Conservation (phyloP, 2,797 vertebrate genomes). For the Syngnathus rostellatus region DNA sequence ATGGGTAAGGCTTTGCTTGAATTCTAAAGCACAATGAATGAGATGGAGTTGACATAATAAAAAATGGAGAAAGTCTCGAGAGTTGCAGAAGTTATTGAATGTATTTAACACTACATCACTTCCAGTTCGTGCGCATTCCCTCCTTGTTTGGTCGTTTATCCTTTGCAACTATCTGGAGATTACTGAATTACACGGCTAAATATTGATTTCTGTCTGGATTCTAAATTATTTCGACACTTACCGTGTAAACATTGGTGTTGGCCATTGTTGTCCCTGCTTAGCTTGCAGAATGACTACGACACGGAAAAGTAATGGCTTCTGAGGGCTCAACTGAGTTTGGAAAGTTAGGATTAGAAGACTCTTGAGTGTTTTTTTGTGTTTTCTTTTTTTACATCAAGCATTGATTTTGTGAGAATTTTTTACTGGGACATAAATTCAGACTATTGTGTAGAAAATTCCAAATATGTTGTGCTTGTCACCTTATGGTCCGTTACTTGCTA, state of each 20-base stretch:
- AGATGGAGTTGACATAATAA: conserved; percentile 19
- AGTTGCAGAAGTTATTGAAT: conserved; percentile 20
- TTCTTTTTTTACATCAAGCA: too few species aligned
- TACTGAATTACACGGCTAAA: conserved; percentile 53
- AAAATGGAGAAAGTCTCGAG: conserved; percentile 4
- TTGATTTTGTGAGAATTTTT: too few species aligned
- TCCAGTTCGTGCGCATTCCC: conserved; percentile 20
- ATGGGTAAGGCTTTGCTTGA: conserved; percentile 19
- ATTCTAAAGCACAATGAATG: conserved; percentile 19
- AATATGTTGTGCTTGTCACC: too few species aligned
- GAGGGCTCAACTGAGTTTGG: conserved; percentile 4
- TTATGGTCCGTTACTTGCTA: too few species aligned
- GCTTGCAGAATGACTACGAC: conserved; percentile 55
- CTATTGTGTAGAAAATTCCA: too few species aligned
- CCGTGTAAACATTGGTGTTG: conserved; percentile 49
- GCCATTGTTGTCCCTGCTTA: conserved; percentile 57
- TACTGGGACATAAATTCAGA: too few species aligned
- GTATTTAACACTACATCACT: conserved; percentile 25
- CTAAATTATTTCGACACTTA: conserved; percentile 62
- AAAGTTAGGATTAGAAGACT: too few species aligned
- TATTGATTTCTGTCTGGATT: conserved; percentile 60
- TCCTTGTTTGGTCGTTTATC: conserved; percentile 41
- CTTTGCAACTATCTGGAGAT: conserved; percentile 46
- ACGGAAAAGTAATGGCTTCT: conserved; percentile 49
- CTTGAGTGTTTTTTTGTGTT: too few species aligned